Evolutionary conservation across 2,113 vertebrate species (phyloP).

Genomic region (Rhinoptilus africanus): DNA sequence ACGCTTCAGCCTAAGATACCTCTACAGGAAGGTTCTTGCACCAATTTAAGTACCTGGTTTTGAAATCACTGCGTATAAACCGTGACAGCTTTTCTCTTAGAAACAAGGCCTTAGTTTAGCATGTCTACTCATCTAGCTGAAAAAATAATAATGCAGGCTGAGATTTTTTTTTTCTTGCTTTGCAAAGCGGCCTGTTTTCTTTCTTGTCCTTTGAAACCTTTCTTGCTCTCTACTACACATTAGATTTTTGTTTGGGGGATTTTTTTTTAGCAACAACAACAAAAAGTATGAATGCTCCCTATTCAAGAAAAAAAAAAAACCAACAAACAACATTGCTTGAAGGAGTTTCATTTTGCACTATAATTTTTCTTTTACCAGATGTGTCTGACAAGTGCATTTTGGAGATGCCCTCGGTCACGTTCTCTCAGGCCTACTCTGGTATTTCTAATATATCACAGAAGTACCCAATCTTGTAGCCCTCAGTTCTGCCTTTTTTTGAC

Average conservation of each 20-base stretch:
- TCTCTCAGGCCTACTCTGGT: conserved; percentile 87
- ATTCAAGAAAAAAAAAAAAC: background rate
- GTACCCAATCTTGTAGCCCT: conserved; percentile 85
- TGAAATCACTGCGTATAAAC: background rate
- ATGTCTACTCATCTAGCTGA: conserved; percentile 56
- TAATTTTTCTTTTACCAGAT: conserved; percentile 79
- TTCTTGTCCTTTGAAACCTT: conserved; percentile 39
- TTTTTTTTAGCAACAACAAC: conserved; percentile 3
- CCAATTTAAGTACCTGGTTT: background rate
- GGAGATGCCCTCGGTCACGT: conserved; percentile 79
- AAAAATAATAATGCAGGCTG: conserved; percentile 63
- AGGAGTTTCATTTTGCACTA: conserved; percentile 83
- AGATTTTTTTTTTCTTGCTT: conserved; percentile 44
- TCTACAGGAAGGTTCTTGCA: conserved; percentile 8
- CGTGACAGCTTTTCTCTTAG: conserved; percentile 20
- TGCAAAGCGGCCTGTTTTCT: conserved; percentile 29
- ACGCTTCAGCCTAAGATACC: background rate
- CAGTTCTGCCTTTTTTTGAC: conserved; percentile 84
- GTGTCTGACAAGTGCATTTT: conserved; percentile 81
- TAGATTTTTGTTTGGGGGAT: background rate
- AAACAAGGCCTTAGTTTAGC: conserved; percentile 56
- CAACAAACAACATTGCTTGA: conserved; percentile 69
- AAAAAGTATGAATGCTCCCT: conserved; percentile 50
- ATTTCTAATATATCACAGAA: conserved; percentile 86
- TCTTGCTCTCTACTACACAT: conserved; percentile 13